phyloP scores from a whole-genome alignment of 2,797 vertebrate genomes.

The Loris lydekkerianus region DNA sequence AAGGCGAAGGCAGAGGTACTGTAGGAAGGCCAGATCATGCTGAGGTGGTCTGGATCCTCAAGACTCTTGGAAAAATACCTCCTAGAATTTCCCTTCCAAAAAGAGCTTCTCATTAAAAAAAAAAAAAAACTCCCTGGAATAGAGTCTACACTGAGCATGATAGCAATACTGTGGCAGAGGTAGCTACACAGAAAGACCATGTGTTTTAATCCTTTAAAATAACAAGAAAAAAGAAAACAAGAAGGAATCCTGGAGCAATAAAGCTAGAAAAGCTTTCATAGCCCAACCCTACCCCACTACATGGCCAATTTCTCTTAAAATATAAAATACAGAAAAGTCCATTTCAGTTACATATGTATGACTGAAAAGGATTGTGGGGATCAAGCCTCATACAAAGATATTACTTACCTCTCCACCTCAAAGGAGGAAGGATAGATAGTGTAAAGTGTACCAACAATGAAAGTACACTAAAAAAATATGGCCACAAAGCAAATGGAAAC shows the following conservation, averaged over 20 bases:
- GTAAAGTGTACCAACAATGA: neutral
- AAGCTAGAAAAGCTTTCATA: neutral
- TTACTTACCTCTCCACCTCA: neutral
- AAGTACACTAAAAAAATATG: neutral
- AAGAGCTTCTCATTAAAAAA: neutral
- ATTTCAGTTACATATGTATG: neutral
- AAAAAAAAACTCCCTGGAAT: neutral
- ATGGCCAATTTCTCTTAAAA: neutral
- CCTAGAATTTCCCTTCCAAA: neutral
- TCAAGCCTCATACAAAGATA: neutral
- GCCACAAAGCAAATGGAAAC: neutral
- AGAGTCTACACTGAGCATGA: neutral
- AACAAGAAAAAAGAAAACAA: neutral
- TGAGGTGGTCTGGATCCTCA: neutral
- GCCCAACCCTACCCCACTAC: neutral
- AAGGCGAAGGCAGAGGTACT: neutral
- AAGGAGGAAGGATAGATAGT: neutral
- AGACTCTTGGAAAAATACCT: neutral
- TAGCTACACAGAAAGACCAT: neutral
- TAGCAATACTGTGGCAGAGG: neutral
- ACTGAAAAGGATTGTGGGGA: neutral
- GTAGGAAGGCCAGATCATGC: neutral
- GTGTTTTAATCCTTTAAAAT: neutral
- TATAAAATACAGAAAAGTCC: neutral
- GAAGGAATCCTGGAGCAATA: neutral